These are phyloP conservation scores for Sebastes aleutianus DNA, from an alignment of 2,797 vertebrate species.

Conservation along the genomic window DNA sequence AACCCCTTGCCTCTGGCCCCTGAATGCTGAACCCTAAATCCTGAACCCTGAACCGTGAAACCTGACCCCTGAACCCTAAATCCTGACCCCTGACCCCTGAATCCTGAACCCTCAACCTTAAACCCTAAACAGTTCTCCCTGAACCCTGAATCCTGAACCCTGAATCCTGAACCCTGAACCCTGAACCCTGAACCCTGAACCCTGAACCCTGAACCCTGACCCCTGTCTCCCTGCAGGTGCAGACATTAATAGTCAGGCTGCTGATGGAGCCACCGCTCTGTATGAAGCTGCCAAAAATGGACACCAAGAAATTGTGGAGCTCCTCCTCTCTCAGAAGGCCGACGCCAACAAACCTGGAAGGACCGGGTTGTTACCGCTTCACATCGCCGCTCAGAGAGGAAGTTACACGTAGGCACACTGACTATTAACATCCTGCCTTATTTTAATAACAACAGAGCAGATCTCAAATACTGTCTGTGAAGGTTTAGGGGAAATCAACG, in stretches of 20 bases:
- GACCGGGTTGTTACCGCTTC: slow-evolving; percentile 88
- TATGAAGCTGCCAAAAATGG: slow-evolving; percentile 94
- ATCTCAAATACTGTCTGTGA: neutral
- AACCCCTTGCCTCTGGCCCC: too few species aligned
- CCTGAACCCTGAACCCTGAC: neutral
- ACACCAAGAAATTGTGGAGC: slow-evolving; percentile 83
- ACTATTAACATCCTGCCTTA: neutral
- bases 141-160: fast-evolving
- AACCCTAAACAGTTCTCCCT: neutral
- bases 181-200: too few species aligned
- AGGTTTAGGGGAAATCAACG: neutral
- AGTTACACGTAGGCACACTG: slow-evolving; percentile 79
- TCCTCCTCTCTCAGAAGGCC: slow-evolving; percentile 90
- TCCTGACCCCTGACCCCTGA: neutral
- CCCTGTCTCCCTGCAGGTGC: slow-evolving; percentile 79
- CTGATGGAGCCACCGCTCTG: slow-evolving; percentile 89
- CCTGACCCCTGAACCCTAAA: neutral
- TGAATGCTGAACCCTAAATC: too few species aligned
- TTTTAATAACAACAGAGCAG: neutral
- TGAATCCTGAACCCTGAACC: neutral
- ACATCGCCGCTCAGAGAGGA: slow-evolving; percentile 89
- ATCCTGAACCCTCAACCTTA: neutral
- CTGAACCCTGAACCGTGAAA: too few species aligned
- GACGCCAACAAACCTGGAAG: slow-evolving; percentile 92
- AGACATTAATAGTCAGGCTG: slow-evolving; percentile 91